Evolutionary conservation across 2,888 invertebrate genomes (phyloP), one percentile per base, ranked within the genome.

Genomic region (Agriopis marginaria): DNA sequence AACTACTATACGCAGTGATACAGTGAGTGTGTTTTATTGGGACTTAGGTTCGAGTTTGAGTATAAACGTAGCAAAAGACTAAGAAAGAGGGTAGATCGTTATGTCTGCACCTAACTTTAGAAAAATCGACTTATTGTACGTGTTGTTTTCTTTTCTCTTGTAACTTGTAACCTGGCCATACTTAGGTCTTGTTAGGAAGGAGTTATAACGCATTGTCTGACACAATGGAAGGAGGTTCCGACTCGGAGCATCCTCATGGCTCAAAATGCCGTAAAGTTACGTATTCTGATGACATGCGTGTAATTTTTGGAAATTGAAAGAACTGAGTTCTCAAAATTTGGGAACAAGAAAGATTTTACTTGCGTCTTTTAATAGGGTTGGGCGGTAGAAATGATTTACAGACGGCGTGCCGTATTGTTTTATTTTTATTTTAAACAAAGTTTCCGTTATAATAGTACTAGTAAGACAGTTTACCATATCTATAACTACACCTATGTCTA

Each of bases 151-250:
- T 1, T 23, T 42, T 66, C 68, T 67, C 76, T 76, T 67, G 51
- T 79, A 39, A 64, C 72, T 82, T 84, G 68, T 7, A 61, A 11
- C 51, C 7, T 45, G 32, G 11, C 76, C 78, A 63, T 65, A 63
- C 64, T 73, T 77, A 77, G 49, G 78, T 88, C 92, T 93, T 88
- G 92, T 92, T 92, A 93, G 92, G 81, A 83, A 90, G 89, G 80
- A 92, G 93, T 92, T 92, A 93, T 92, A 89, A 83, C 88, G 88
- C 76, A 93, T 93, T 93, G 92, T 93, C 81, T 77, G 76, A 84
- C 78, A 94, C 93, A 93, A 94, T 93, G 89, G 93, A 76, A 82
- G 93, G 92, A 89, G 93, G 90, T 78, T 82, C 77, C 72, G 70
- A 82, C 88, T 82, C 69, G 81, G 76, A 84, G 89, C 89, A 78